phyloP scores from a whole-genome alignment of 2,888 invertebrate genomes.

The Cataglyphis albicans region DNA sequence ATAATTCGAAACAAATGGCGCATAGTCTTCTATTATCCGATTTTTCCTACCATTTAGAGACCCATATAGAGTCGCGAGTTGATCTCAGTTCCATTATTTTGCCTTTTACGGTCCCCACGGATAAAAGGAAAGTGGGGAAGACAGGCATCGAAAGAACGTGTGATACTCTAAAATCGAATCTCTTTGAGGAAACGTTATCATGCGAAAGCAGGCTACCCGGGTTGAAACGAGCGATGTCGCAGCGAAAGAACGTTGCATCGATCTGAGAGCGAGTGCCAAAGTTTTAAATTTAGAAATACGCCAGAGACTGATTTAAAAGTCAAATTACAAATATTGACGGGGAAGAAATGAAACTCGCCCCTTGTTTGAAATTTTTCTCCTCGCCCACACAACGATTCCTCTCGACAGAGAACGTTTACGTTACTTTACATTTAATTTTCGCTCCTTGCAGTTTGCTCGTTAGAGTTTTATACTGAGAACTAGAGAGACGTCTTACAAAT shows the following conservation, averaged over 20 bases:
- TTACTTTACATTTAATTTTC: not conserved
- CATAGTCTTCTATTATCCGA: not conserved
- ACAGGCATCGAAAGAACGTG: conserved; percentile 30
- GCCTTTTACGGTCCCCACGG: not conserved
- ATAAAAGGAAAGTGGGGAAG: conserved; percentile 29
- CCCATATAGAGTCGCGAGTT: not conserved
- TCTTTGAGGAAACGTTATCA: conserved; percentile 51
- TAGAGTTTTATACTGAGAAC: not conserved
- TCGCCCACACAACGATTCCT: not conserved
- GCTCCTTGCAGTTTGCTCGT: not conserved
- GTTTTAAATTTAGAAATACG: conserved; percentile 23
- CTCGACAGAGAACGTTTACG: not conserved
- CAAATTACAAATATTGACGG: not conserved
- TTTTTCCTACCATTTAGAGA: not conserved
- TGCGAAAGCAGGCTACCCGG: conserved; percentile 13
- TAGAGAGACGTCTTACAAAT: not conserved
- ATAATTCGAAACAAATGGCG: not conserved
- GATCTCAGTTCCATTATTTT: conserved; percentile 32
- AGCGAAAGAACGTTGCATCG: conserved; percentile 2
- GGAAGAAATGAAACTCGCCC: not conserved
- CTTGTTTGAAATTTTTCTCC: not conserved
- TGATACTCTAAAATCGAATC: conserved; percentile 35
- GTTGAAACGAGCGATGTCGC: not conserved
- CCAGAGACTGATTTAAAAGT: not conserved
- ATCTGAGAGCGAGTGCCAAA: not conserved